A percentile compares a stretch with the other conserved stretches of the same genome.
These are phyloP conservation scores for Atlantisia rogersi DNA, from an alignment of 2,113 vertebrate genomes.

Conservation along the genomic window DNA sequence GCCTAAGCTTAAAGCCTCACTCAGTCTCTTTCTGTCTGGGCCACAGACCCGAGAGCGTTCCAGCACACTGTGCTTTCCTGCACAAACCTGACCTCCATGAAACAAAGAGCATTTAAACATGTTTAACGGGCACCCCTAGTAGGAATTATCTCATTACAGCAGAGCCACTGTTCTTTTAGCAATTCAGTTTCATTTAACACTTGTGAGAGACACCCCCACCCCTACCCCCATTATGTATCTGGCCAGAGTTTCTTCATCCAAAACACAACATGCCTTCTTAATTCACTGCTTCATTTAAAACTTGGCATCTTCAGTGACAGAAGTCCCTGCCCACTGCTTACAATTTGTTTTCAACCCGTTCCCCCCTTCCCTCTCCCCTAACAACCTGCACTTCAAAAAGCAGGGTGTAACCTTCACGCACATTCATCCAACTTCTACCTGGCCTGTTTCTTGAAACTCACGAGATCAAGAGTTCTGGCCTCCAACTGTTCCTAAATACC, in stretches of 20 bases:
- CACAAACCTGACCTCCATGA: neutral
- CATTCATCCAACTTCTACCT: neutral
- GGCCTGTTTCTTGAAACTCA: neutral
- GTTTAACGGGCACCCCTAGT: neutral
- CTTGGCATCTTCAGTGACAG: accelerated
- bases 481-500: accelerated
- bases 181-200: neutral
- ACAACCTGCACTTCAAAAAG: neutral
- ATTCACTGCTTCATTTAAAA: neutral
- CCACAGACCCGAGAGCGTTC: neutral
- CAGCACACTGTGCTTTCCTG: neutral
- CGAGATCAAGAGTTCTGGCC: neutral
- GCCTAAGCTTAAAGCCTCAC: neutral
- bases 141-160: neutral
- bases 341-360: neutral
- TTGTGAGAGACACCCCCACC: neutral
- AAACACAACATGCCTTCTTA: neutral
- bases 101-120: neutral
- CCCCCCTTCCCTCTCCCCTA: neutral
- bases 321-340: neutral
- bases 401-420: neutral
- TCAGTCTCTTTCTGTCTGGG: neutral
- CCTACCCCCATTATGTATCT: neutral
- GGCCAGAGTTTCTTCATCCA: neutral
- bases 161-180: neutral